Evolutionary conservation across 2,797 vertebrate genomes (phyloP).

Genomic region (Channa striata): DNA sequence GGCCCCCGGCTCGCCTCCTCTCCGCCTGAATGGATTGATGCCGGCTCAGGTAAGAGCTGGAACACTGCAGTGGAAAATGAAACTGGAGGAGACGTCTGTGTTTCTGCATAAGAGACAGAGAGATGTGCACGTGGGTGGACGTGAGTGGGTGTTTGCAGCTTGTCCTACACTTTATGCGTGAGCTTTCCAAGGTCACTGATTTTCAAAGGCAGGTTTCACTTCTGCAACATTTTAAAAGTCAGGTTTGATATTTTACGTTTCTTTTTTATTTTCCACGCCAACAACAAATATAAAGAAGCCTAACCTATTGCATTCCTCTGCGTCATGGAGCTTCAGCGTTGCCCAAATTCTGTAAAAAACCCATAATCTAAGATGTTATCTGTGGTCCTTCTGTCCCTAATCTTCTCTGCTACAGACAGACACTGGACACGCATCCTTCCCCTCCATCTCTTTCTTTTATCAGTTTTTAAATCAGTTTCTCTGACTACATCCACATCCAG

Average conservation of each 20-base stretch:
- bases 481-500: too few species aligned
- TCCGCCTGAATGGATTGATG: constrained; percentile 53
- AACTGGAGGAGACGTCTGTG: constrained; percentile 70
- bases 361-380: too few species aligned
- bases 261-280: too few species aligned
- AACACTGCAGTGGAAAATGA: constrained; percentile 75
- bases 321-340: too few species aligned
- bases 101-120: constrained; percentile 26
- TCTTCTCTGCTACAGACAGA: not conserved
- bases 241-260: too few species aligned
- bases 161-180: constrained; percentile 29
- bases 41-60: constrained; percentile 59
- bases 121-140: constrained; percentile 36
- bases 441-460: not conserved
- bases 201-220: not conserved
- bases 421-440: not conserved
- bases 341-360: too few species aligned
- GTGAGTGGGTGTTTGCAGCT: constrained; percentile 48
- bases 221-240: not conserved
- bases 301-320: too few species aligned
- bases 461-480: not conserved
- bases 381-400: not conserved
- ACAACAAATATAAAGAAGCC: too few species aligned
- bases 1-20: constrained; percentile 6
- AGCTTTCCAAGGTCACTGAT: constrained; percentile 39